Base-by-base conservation (phyloP, 2,797 vertebrate species). In the Varecia variegata region DNA sequence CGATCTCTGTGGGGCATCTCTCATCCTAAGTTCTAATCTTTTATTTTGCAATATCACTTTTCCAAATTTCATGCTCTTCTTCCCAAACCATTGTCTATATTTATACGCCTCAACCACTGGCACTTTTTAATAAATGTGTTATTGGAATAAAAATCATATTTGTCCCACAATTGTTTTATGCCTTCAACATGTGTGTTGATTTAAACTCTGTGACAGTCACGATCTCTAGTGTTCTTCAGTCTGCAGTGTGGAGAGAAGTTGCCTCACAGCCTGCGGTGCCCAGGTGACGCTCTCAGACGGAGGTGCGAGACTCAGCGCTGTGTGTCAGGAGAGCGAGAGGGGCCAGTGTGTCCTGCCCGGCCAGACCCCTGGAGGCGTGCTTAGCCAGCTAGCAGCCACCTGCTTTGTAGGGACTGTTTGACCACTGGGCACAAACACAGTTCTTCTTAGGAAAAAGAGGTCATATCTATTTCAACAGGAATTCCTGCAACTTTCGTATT, bases 231-330 rank as follows among this genome's bases (percentile, higher is more conserved):
- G 5, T 45, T 77, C 35, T 74, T 65, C 38, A 30, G 35, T 60
- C 21, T 43, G 67, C 10, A 30, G 15, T 2, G 15, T 60, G 45
- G 43, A 32, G 58, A 71, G 25, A 32, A 56, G 25, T 50, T 1
- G 3, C 9, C 13, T 30, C 10, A 45, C 45, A 5, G 3, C 4
- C 0, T 1, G 20, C 10, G 1, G 0, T 3, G 54, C 25, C 18
- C 27, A 17, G 0, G 17, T 14, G 38, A 25, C 23, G n/a, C 3
- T 3, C 25, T 76, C 40, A 30, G 3, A 35, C 7, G 1, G 35
- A 35, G 13, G 10, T 3, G 20, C 35, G 7, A 14, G 2, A 3
- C 12, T 52, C 12, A 10, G 40, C 35, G 12, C 45, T 35, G 13
- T 17, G 4, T 2, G 25, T 38, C 52, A 0, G 32, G 86, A 52